Percentiles rank a stretch among this genome's conserved stretches.
phyloP scores from a whole-genome alignment of 2,113 vertebrate species.

The Ceyx cyanopectus region DNA sequence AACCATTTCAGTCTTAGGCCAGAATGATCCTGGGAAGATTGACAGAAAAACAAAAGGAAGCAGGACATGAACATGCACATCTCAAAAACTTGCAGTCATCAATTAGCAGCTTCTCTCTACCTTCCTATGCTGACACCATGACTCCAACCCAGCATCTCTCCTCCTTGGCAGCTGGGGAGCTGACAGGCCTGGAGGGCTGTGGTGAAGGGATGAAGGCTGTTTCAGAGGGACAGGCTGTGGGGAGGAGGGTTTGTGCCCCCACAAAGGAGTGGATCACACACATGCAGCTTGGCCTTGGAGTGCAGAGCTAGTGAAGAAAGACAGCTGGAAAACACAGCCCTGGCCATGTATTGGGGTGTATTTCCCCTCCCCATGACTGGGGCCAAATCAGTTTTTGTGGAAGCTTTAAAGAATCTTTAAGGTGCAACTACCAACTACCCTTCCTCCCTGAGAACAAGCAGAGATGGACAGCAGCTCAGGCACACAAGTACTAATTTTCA shows the following conservation, averaged over 20 bases:
- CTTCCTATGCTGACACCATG: neutral
- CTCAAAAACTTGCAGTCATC: neutral
- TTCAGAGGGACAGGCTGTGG: neutral
- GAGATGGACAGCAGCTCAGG: neutral
- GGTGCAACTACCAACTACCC: neutral
- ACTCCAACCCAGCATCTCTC: neutral
- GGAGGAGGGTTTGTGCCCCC: neutral
- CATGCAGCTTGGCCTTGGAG: neutral
- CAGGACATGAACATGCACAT: conserved; percentile 3
- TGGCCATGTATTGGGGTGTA: neutral
- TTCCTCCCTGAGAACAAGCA: neutral
- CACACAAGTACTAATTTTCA: neutral
- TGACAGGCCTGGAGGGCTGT: neutral
- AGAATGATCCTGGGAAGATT: conserved; percentile 47
- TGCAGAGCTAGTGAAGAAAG: neutral
- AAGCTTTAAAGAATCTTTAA: neutral
- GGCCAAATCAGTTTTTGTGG: neutral
- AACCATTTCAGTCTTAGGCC: conserved; percentile 42
- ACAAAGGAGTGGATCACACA: neutral
- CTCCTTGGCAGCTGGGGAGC: neutral
- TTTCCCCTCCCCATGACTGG: neutral
- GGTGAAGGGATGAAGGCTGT: neutral
- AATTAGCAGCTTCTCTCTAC: neutral
- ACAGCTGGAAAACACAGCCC: neutral
- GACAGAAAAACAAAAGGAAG: conserved; percentile 56